A percentile compares a stretch with the other conserved stretches of the same genome.
These are phyloP conservation scores for Heterodera schachtii DNA, from an alignment of 1,140 invertebrate genomes.

Conservation along the genomic window DNA sequence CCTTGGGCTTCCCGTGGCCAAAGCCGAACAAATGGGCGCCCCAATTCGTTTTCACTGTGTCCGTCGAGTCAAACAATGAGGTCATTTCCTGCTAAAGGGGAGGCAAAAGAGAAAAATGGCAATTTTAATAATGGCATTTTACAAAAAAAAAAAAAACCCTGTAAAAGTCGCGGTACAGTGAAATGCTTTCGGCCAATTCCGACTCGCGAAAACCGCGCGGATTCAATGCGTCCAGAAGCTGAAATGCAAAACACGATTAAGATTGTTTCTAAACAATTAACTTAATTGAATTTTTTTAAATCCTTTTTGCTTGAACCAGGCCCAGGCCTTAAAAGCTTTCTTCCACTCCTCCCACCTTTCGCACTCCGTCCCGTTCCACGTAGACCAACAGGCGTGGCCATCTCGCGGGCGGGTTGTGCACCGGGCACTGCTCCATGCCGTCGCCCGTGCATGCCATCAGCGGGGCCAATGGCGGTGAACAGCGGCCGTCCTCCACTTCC, in stretches of 20 bases:
- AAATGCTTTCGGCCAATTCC: constrained; percentile 31
- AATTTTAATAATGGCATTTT: too few species aligned
- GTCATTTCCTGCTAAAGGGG: constrained; percentile 10
- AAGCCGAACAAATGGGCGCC: constrained; percentile 16
- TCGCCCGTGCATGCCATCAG: constrained; percentile 23
- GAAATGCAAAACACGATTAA: background rate
- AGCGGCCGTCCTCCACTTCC: background rate
- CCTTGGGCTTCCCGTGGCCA: background rate
- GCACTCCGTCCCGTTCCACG: constrained; percentile 8
- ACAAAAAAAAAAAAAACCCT: background rate
- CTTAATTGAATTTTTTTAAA: background rate
- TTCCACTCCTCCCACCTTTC: background rate
- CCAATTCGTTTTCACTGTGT: background rate
- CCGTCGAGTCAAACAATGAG: background rate
- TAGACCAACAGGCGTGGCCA: constrained; percentile 11
- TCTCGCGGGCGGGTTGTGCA: constrained; percentile 17
- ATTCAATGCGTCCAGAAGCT: constrained; percentile 34
- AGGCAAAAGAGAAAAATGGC: too few species aligned
- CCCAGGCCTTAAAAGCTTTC: too few species aligned
- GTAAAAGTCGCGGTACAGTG: constrained; percentile 35
- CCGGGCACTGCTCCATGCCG: constrained; percentile 17
- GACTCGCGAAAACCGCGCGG: constrained; percentile 38
- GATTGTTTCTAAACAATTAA: too few species aligned
- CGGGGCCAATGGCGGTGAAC: background rate
- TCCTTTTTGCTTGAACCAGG: background rate